Conservation (phyloP, 2,888 invertebrate species). For the Ichneumoninae sp. region DNA sequence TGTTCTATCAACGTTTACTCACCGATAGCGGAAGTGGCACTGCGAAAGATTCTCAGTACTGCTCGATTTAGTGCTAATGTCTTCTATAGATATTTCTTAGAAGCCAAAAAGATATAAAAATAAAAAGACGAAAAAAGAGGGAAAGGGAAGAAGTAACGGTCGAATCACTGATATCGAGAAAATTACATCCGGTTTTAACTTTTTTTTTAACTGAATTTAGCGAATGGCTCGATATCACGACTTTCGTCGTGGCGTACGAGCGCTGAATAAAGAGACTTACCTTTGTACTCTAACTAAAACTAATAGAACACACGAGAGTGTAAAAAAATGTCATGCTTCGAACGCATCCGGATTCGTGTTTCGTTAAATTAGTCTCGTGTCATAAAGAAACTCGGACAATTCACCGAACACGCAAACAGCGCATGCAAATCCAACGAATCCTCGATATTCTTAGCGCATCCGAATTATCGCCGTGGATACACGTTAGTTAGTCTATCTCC, state of each 20-base stretch:
- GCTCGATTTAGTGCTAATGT: constrained; percentile 53
- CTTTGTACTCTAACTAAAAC: constrained; percentile 1
- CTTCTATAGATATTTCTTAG: constrained; percentile 31
- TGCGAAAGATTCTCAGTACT: constrained; percentile 47
- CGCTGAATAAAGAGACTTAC: constrained; percentile 36
- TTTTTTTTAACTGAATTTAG: neutral
- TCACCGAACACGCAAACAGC: constrained; percentile 28
- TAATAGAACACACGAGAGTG: constrained; percentile 15
- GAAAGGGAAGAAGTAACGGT: neutral
- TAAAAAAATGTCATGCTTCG: constrained; percentile 19
- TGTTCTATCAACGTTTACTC: constrained; percentile 54
- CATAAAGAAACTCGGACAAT: neutral
- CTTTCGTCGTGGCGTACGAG: neutral
- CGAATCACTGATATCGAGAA: neutral
- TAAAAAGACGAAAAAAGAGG: constrained; percentile 6
- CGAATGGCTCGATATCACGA: neutral
- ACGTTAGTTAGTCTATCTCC: constrained; percentile 37
- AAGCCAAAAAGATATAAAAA: constrained; percentile 22
- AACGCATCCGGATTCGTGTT: neutral
- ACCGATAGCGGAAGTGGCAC: constrained; percentile 54
- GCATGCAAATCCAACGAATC: constrained; percentile 38
- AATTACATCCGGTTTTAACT: neutral
- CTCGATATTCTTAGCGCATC: neutral
- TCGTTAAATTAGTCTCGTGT: neutral
- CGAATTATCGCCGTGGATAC: neutral